These are phyloP conservation scores for Paragorgia papillata DNA, from an alignment of 92 coral and sea anemone genomes.

Conservation along the genomic window DNA sequence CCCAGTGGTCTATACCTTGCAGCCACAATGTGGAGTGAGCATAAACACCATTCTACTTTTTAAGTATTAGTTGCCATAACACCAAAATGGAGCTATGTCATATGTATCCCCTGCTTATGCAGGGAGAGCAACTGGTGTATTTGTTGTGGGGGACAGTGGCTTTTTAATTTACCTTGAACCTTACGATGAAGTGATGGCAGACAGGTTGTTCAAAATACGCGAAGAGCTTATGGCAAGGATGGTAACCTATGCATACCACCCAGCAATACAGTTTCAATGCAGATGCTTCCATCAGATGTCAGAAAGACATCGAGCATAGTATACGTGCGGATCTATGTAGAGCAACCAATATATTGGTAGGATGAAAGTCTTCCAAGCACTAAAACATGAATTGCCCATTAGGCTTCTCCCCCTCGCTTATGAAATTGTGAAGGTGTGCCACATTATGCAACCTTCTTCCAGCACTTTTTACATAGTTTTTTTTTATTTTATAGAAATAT, in stretches of 20 bases:
- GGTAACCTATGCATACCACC: slow-evolving; percentile 45
- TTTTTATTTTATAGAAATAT: too few relatives aligned
- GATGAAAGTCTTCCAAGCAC: slow-evolving; percentile 25
- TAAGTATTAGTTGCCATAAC: slow-evolving; percentile 45
- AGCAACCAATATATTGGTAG: slow-evolving; percentile 12
- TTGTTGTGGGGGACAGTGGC: background rate
- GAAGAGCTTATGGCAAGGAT: slow-evolving; percentile 41
- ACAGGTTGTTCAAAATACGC: slow-evolving; percentile 41
- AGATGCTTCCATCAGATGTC: slow-evolving; percentile 36
- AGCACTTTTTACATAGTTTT: slow-evolving; percentile 13
- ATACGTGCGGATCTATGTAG: slow-evolving; percentile 39
- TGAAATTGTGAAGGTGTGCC: slow-evolving; percentile 33
- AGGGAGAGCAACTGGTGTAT: slow-evolving; percentile 43
- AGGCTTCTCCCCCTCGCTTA: slow-evolving; percentile 36
- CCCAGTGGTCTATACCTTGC: slow-evolving; percentile 61
- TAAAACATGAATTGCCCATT: slow-evolving; percentile 43
- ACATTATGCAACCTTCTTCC: slow-evolving; percentile 16
- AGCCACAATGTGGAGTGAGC: slow-evolving; percentile 62
- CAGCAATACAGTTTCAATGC: slow-evolving; percentile 30
- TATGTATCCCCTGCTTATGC: slow-evolving; percentile 36
- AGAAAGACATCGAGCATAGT: slow-evolving; percentile 42
- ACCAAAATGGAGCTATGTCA: slow-evolving; percentile 38
- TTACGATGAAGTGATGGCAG: slow-evolving; percentile 44
- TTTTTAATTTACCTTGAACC: background rate
- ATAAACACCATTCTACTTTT: slow-evolving; percentile 60